These are phyloP conservation scores for Leptodactylus fuscus DNA, from an alignment of 2,113 vertebrate genomes.

Conservation along the genomic window DNA sequence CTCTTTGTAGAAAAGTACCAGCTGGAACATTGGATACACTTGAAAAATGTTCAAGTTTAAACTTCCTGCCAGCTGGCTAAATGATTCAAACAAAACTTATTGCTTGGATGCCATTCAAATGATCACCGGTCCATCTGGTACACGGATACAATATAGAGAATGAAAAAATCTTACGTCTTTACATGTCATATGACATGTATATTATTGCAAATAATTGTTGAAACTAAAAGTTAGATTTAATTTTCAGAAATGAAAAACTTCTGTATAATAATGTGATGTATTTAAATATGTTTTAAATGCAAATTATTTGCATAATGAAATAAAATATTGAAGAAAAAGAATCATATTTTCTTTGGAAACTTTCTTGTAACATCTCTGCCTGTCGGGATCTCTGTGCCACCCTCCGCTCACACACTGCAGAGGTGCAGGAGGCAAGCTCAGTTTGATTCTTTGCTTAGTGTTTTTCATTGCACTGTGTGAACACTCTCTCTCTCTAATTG, in stretches of 20 bases:
- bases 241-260: neutral
- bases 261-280: neutral
- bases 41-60: conserved; percentile 47
- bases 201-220: conserved; percentile 5
- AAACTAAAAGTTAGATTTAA: neutral
- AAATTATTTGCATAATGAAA: neutral
- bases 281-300: neutral
- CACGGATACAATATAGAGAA: conserved; percentile 33
- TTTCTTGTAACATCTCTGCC: too few species aligned
- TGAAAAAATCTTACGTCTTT: conserved; percentile 9
- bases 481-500: too few species aligned
- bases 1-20: conserved; percentile 47
- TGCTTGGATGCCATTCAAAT: conserved; percentile 57
- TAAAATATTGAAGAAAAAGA: neutral
- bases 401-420: too few species aligned
- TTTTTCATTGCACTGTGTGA: too few species aligned
- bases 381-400: too few species aligned
- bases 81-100: conserved; percentile 52
- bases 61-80: conserved; percentile 55
- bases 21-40: conserved; percentile 55
- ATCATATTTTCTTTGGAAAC: neutral
- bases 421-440: too few species aligned
- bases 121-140: conserved; percentile 57
- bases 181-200: neutral
- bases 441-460: too few species aligned